Evolutionary conservation across 2,797 vertebrate species (phyloP).

Genomic region (Pseudocheirus occidentalis): DNA sequence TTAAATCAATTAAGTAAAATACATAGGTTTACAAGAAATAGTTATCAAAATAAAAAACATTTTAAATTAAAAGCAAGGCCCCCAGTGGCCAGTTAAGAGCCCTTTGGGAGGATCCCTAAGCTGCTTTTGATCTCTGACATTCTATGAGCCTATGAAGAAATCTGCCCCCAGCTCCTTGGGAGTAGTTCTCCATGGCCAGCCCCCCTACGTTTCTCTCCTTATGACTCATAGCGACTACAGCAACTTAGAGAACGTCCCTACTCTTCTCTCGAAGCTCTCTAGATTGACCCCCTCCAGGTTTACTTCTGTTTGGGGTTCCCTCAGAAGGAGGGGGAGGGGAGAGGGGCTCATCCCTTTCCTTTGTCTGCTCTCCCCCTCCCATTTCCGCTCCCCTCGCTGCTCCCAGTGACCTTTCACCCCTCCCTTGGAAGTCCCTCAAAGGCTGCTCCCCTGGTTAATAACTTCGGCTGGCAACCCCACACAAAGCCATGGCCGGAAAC

Average conservation of each 20-base stretch:
- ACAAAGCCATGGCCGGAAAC: slow-evolving; percentile 76
- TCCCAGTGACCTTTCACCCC: slow-evolving; percentile 77
- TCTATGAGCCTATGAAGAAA: not conserved
- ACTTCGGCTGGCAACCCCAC: slow-evolving; percentile 73
- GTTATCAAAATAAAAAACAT: not conserved
- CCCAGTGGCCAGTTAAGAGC: not conserved
- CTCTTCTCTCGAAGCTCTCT: slow-evolving; percentile 3
- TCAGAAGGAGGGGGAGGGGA: slow-evolving; percentile 17
- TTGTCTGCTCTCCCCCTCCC: slow-evolving; percentile 76
- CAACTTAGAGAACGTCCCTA: slow-evolving; percentile 39
- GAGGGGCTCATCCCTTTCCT: slow-evolving; percentile 70
- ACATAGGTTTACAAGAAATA: not conserved
- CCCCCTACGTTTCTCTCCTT: not conserved
- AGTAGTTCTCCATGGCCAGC: not conserved
- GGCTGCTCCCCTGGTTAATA: slow-evolving; percentile 77
- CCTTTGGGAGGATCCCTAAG: not conserved
- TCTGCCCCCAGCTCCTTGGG: not conserved
- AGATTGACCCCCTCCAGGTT: slow-evolving; percentile 32
- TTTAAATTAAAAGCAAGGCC: not conserved
- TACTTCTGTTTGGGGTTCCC: slow-evolving; percentile 70
- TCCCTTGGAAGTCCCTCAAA: slow-evolving; percentile 77
- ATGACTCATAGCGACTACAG: not conserved
- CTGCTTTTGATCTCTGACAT: not conserved
- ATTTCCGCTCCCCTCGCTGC: slow-evolving; percentile 78
- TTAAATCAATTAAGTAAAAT: not conserved